Conservation (phyloP, 2,888 invertebrate species). For the Hypomecis punctinalis region DNA sequence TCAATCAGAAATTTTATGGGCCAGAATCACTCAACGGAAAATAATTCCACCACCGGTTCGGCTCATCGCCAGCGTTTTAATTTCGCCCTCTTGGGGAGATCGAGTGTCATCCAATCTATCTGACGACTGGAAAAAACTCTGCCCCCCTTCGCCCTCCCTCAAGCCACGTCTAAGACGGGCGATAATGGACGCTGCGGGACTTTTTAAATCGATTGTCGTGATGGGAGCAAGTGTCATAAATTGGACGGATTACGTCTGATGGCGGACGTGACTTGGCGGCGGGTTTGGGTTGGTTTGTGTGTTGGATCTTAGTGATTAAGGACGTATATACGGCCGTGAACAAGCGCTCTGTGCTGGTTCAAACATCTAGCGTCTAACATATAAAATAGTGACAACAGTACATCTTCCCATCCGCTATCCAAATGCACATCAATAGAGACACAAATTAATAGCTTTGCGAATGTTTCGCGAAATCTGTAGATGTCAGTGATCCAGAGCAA, state of each 20-base stretch:
- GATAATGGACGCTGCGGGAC: conserved; percentile 73
- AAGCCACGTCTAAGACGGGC: conserved; percentile 60
- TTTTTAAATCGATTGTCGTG: conserved; percentile 60
- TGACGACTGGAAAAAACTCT: conserved; percentile 75
- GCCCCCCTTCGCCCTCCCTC: conserved; percentile 51
- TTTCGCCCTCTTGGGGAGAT: conserved; percentile 83
- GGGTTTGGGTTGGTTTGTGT: conserved; percentile 1
- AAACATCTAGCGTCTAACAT: too few species aligned
- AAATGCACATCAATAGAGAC: neutral
- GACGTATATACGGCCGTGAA: too few species aligned
- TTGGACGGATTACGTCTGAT: conserved; percentile 42
- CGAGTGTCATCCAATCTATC: conserved; percentile 85
- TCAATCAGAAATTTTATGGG: conserved; percentile 84
- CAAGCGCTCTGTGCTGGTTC: too few species aligned
- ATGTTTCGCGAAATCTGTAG: conserved; percentile 1
- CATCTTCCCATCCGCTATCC: too few species aligned
- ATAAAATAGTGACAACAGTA: too few species aligned
- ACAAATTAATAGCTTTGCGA: neutral
- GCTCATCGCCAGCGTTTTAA: conserved; percentile 84
- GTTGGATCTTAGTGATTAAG: neutral
- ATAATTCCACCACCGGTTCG: conserved; percentile 80
- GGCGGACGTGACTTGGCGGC: conserved; percentile 18
- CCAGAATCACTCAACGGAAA: conserved; percentile 84
- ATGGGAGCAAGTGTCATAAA: conserved; percentile 46
- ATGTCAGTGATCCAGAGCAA: conserved; percentile 18